Evolutionary conservation across 2,888 invertebrate species (phyloP).

Genomic region (Drosophila prolongata): DNA sequence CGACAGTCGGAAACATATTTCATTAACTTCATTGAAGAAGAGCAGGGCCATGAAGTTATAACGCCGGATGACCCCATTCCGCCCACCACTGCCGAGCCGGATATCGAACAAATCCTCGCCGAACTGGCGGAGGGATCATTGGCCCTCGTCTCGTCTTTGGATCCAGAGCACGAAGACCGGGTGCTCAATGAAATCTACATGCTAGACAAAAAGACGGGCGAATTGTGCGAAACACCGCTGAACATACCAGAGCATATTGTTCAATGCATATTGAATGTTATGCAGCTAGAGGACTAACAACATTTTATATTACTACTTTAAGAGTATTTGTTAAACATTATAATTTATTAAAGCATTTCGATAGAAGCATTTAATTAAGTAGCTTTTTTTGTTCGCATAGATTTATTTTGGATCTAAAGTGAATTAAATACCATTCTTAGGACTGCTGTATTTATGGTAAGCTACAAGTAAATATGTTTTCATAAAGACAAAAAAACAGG

Average conservation of each 20-base stretch:
- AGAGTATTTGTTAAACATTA: conserved; percentile 18
- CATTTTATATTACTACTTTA: conserved; percentile 30
- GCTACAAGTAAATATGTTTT: too few relatives aligned
- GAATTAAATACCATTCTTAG: neutral
- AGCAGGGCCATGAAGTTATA: conserved; percentile 10
- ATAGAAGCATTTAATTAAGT: conserved; percentile 15
- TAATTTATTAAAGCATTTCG: conserved; percentile 32
- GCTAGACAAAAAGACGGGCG: conserved; percentile 79
- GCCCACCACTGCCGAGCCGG: conserved; percentile 57
- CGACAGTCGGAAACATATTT: conserved; percentile 27
- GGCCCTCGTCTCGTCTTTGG: conserved; percentile 82
- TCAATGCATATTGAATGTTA: conserved; percentile 81
- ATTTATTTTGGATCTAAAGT: neutral
- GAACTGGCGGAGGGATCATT: conserved; percentile 82
- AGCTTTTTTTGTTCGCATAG: neutral
- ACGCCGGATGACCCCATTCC: conserved; percentile 15
- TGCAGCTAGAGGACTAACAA: conserved; percentile 62
- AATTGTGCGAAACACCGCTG: conserved; percentile 82
- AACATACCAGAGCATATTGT: conserved; percentile 83
- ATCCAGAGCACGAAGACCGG: conserved; percentile 76
- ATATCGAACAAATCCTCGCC: conserved; percentile 80
- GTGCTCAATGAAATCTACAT: conserved; percentile 83
- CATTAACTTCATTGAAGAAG: conserved; percentile 46
- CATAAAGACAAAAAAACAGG: too few relatives aligned
- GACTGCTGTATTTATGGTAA: too few relatives aligned